Percentiles rank a stretch among this genome's conserved stretches.
These are phyloP conservation scores for Drosophila meridiana DNA, from an alignment of 2,888 invertebrate genomes.

Conservation along the genomic window DNA sequence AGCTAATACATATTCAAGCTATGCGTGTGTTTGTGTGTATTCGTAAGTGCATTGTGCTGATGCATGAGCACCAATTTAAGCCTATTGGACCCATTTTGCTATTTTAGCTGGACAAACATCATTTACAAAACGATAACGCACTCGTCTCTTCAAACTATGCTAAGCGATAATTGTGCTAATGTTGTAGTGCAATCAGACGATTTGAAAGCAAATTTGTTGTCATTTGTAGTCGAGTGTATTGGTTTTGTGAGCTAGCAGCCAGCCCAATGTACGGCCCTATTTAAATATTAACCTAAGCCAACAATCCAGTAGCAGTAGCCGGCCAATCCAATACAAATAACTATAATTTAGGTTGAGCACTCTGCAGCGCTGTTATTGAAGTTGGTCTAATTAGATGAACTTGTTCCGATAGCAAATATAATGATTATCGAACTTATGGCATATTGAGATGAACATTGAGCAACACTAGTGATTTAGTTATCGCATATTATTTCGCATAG, in stretches of 20 bases:
- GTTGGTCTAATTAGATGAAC: neutral
- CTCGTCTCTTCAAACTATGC: conserved; percentile 16
- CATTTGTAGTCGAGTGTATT: conserved; percentile 38
- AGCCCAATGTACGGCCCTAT: conserved; percentile 8
- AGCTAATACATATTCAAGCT: conserved; percentile 52
- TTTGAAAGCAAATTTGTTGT: conserved; percentile 44
- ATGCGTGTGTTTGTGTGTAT: conserved; percentile 9
- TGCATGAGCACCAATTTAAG: conserved; percentile 40
- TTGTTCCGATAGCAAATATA: neutral
- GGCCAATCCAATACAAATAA: conserved; percentile 19
- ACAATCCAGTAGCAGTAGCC: neutral
- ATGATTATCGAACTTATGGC: neutral
- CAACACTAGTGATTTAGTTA: neutral
- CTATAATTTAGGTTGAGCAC: neutral
- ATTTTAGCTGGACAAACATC: conserved; percentile 60
- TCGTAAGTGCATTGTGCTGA: conserved; percentile 35
- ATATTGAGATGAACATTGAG: neutral
- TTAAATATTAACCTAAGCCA: conserved; percentile 25
- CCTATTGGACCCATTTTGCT: conserved; percentile 49
- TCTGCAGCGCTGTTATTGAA: neutral
- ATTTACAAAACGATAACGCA: conserved; percentile 62
- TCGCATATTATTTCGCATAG: neutral
- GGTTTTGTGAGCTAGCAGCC: conserved; percentile 18
- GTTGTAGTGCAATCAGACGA: conserved; percentile 39
- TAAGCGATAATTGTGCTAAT: conserved; percentile 60